A percentile compares a stretch with the other conserved stretches of the same genome.
These are phyloP conservation scores for Neotragus moschatus DNA, from an alignment of 2,113 vertebrate genomes.

Conservation along the genomic window DNA sequence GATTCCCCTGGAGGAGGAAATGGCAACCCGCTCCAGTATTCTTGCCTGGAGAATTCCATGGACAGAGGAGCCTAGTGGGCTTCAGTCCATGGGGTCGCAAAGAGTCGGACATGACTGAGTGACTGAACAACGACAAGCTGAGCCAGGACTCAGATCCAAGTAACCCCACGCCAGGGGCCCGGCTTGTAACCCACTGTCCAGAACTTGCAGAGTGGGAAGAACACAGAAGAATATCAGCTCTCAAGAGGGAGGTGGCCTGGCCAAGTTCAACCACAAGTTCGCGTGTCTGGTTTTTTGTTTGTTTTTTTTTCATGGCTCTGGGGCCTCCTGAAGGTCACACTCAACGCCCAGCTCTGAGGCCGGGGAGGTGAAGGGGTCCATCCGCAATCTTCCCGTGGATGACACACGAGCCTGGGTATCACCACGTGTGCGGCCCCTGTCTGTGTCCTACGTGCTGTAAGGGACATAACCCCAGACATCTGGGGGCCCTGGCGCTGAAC, in stretches of 20 bases:
- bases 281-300: accelerated
- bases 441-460: accelerated
- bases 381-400: not conserved
- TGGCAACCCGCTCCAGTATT: not conserved
- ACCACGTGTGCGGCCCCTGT: accelerated
- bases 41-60: not conserved
- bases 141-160: not conserved
- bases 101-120: not conserved
- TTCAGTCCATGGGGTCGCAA: not conserved
- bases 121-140: not conserved
- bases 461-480: too few species aligned
- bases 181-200: not conserved
- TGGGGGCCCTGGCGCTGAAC: not conserved
- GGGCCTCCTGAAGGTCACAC: not conserved
- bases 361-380: not conserved
- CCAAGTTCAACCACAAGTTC: not conserved
- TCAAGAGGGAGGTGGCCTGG: not conserved
- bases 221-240: accelerated
- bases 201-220: not conserved
- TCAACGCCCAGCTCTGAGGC: not conserved
- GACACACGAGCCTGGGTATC: not conserved
- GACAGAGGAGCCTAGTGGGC: not conserved
- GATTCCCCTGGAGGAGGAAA: not conserved
- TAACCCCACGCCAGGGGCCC: not conserved
- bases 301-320: not conserved